Base-by-base conservation (phyloP, 2,888 invertebrate species). In the Meandrusa payeni region DNA sequence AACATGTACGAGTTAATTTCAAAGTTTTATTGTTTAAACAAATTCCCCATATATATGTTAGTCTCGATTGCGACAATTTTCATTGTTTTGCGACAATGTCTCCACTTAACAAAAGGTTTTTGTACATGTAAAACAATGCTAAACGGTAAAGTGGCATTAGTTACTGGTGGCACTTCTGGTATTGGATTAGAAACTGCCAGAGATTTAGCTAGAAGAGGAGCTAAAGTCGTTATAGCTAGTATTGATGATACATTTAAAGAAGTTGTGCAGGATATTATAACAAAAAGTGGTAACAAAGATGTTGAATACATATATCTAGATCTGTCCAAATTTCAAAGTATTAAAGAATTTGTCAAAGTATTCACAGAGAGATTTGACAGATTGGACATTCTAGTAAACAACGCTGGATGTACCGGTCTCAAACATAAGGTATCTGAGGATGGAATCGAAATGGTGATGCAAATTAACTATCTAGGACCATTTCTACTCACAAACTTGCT, bases 131-230 rank as follows among this genome's bases (percentile, higher is more conserved):
- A 62, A 15, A 61, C 51, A 0, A 61, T 64, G 11, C 48, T 85
- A 2, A 46, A 71, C 2, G 91, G 89, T 27, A 93, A 94, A 88
- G 81, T 91, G 32, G 89, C 89, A 0, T 88, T 96, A 24, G 83
- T 96, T 3, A 96, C 96, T 0, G 96, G 96, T 3, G 91, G 94
- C 0, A 95, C 95, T 69, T 91, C 93, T 1, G 96, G 96, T 1
- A 94, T 96, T 45, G 96, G 96, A 1, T 91, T 92, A 63, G 94
- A 94, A 76, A 93, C 93, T 0, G 93, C 91, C 0, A 77, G 81
- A 46, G 93, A 92, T 55, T 72, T 96, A 48, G 95, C 95, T 0
- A 85, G 79, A 48, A 79, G 93, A 47, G 92, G 93, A 3, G 96
- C 94, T 0, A 92, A 88, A 62, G 76, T 88, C 11, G 59, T 82